Evolutionary conservation across 2,888 invertebrate genomes (phyloP).

Genomic region (Trichogramma evanescens): DNA sequence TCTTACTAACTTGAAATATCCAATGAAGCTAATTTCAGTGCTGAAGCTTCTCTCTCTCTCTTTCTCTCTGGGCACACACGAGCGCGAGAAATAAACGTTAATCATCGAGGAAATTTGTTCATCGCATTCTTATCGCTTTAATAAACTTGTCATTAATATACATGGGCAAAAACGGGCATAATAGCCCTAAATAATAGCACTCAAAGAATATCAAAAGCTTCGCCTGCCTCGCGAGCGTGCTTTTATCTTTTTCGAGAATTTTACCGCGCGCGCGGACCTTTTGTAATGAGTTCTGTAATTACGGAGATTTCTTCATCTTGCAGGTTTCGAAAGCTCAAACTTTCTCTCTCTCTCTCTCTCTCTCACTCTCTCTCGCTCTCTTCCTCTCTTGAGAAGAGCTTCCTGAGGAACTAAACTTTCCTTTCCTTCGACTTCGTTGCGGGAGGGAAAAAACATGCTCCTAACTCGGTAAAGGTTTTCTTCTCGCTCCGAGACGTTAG

Average conservation of each 20-base stretch:
- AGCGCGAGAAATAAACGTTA: too few species aligned
- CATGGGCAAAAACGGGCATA: too few species aligned
- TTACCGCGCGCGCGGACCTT: neutral
- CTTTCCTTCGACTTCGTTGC: neutral
- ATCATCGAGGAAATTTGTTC: neutral
- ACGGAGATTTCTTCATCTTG: constrained; percentile 18
- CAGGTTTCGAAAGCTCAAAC: constrained; percentile 12
- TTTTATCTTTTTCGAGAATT: too few species aligned
- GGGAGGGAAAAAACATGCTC: too few species aligned
- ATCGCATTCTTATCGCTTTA: neutral
- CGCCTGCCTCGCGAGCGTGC: neutral
- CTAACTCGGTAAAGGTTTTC: too few species aligned
- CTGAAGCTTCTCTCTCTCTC: neutral
- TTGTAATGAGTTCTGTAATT: constrained; percentile 20
- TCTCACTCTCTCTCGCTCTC: neutral
- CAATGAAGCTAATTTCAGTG: constrained; percentile 3
- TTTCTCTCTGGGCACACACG: too few species aligned
- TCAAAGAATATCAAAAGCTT: neutral
- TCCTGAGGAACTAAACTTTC: constrained; percentile 11
- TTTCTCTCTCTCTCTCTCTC: neutral
- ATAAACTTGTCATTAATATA: neutral
- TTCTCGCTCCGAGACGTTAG: too few species aligned
- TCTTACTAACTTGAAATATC: constrained; percentile 8
- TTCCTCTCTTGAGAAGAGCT: constrained; percentile 1
- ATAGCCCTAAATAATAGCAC: too few species aligned